A percentile compares a stretch with the other conserved stretches of the same genome.
phyloP scores from a whole-genome alignment of 2,888 invertebrate species.

The Troides aeacus region DNA sequence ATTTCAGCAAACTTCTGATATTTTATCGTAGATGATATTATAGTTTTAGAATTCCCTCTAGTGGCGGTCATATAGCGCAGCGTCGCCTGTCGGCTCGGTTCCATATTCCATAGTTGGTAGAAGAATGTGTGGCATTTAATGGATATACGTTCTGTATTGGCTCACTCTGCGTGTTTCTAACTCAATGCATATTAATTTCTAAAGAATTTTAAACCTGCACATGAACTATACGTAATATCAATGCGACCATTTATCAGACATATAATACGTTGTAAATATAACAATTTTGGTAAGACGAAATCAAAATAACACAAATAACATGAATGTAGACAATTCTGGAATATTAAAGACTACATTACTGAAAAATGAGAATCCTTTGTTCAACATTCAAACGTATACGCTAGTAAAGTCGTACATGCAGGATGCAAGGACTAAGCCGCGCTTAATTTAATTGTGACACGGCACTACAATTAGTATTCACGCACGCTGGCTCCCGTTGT shows the following conservation, averaged over 20 bases:
- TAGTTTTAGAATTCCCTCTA: slow-evolving; percentile 55
- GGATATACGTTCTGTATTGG: slow-evolving; percentile 54
- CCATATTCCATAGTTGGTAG: slow-evolving; percentile 61
- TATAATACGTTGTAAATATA: neutral
- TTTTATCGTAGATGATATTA: slow-evolving; percentile 32
- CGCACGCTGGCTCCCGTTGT: slow-evolving; percentile 50
- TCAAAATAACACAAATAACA: neutral
- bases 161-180: slow-evolving; percentile 50
- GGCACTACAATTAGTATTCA: slow-evolving; percentile 53
- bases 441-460: slow-evolving; percentile 51
- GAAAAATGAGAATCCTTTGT: slow-evolving; percentile 3
- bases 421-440: slow-evolving; percentile 34
- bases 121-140: slow-evolving; percentile 59
- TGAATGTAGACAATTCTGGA: neutral
- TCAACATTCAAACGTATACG: slow-evolving; percentile 2
- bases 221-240: neutral
- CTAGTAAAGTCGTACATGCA: slow-evolving; percentile 20
- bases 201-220: slow-evolving; percentile 14
- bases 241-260: neutral
- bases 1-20: slow-evolving; percentile 19
- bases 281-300: neutral
- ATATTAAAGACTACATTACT: neutral
- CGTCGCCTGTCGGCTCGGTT: slow-evolving; percentile 43
- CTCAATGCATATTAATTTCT: slow-evolving; percentile 25
- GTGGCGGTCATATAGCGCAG: slow-evolving; percentile 47